A percentile compares a stretch with the other conserved stretches of the same genome.
These are phyloP conservation scores for Bryconaethiops microstoma DNA, from an alignment of 2,797 vertebrate genomes.

Conservation along the genomic window DNA sequence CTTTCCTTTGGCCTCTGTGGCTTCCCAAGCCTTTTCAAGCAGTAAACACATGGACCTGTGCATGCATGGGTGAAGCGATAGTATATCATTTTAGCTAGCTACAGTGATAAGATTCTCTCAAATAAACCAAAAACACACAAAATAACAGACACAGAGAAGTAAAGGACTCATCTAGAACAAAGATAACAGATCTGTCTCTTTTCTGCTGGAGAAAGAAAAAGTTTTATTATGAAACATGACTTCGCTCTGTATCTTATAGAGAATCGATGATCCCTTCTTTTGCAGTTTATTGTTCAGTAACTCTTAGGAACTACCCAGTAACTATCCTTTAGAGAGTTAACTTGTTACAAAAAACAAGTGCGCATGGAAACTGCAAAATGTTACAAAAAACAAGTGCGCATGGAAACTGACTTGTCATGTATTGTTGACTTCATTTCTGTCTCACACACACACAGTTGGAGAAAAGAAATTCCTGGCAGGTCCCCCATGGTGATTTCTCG, in stretches of 20 bases:
- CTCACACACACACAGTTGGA: constrained; percentile 31
- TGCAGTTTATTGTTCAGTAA: background rate
- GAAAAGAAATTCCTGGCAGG: constrained; percentile 40
- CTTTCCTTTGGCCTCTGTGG: background rate
- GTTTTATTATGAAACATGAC: background rate
- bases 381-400: background rate
- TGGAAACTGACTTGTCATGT: constrained; percentile 21
- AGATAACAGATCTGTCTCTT: too few relatives aligned
- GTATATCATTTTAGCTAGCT: background rate
- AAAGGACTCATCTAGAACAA: background rate
- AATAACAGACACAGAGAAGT: background rate
- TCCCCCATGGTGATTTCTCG: constrained; percentile 42
- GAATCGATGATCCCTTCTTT: background rate
- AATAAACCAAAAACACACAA: background rate
- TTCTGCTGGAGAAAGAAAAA: too few relatives aligned
- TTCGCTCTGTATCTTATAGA: background rate
- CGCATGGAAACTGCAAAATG: constrained; percentile 5
- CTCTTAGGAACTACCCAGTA: background rate
- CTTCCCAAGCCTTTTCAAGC: background rate
- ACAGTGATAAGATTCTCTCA: background rate
- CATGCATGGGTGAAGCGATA: too few relatives aligned
- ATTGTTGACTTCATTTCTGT: constrained; percentile 26
- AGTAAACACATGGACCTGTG: background rate
- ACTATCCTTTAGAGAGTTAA: background rate
- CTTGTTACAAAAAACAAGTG: background rate